Conservation (phyloP, 2,113 vertebrate genomes). For the Pterophyllum scalare region DNA sequence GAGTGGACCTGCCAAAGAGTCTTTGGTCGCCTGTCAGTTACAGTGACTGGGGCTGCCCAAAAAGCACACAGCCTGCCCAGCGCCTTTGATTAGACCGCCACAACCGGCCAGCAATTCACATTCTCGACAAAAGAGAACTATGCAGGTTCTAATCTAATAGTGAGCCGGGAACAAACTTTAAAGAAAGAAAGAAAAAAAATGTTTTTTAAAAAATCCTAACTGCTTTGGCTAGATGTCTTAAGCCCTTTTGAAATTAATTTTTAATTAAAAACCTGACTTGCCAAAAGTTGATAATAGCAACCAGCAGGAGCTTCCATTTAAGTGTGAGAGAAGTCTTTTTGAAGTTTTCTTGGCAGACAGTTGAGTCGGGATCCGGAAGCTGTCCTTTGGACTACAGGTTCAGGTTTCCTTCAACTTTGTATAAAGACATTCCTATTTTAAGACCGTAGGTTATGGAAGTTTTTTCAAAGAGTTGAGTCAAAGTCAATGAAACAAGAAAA, state of each 20-base stretch:
- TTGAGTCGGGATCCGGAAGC: slow-evolving; percentile 21
- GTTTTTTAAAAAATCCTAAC: slow-evolving; percentile 14
- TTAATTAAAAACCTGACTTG: slow-evolving; percentile 59
- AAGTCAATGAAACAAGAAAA: slow-evolving; percentile 55
- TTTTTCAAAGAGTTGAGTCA: slow-evolving; percentile 40
- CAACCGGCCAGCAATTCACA: slow-evolving; percentile 50
- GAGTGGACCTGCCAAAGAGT: slow-evolving; percentile 68
- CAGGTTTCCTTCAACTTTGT: slow-evolving; percentile 40
- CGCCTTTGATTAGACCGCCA: slow-evolving; percentile 42
- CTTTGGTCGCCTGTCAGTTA: slow-evolving; percentile 70
- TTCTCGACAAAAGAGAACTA: slow-evolving; percentile 35
- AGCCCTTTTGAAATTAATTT: slow-evolving; percentile 48
- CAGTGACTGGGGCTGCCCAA: slow-evolving; percentile 42
- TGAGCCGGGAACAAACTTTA: slow-evolving; percentile 22
- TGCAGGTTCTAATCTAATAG: slow-evolving; percentile 37
- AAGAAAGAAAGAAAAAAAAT: slow-evolving; percentile 37
- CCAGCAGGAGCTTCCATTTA: slow-evolving; percentile 35
- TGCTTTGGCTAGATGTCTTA: slow-evolving; percentile 22
- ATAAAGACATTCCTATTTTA: slow-evolving; percentile 35
- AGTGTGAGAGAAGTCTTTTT: slow-evolving; percentile 28
- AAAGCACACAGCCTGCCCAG: slow-evolving; percentile 15
- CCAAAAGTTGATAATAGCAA: slow-evolving; percentile 54
- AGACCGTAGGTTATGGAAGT: slow-evolving; percentile 1
- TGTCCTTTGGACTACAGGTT: slow-evolving; percentile 40
- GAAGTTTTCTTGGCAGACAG: slow-evolving; percentile 28